phyloP scores from a whole-genome alignment of 2,888 invertebrate genomes.

The Caradrina clavipalpis region DNA sequence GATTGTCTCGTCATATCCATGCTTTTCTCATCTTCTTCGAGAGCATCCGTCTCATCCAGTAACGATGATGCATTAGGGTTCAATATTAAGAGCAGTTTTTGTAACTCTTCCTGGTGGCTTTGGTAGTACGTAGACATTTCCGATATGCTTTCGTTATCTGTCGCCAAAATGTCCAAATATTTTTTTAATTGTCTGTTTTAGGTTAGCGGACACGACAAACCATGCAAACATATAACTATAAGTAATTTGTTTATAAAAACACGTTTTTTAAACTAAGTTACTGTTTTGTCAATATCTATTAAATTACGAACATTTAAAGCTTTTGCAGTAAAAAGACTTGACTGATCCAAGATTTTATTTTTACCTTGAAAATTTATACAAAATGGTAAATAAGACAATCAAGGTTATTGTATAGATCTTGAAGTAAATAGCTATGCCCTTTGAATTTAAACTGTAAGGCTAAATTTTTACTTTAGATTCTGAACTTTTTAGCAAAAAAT shows the following conservation, averaged over 20 bases:
- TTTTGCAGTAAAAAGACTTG: slow-evolving; percentile 28
- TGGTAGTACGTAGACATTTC: slow-evolving; percentile 85
- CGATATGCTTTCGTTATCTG: slow-evolving; percentile 84
- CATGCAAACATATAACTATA: slow-evolving; percentile 87
- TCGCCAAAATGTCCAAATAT: slow-evolving; percentile 92
- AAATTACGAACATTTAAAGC: slow-evolving; percentile 67
- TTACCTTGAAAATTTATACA: slow-evolving; percentile 15
- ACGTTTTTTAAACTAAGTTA: slow-evolving; percentile 57
- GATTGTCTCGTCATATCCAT: slow-evolving; percentile 75
- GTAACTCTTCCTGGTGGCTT: slow-evolving; percentile 83
- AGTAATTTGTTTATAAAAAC: slow-evolving; percentile 74
- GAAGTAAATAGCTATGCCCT: not conserved
- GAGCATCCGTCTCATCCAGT: slow-evolving; percentile 80
- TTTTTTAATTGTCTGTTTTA: slow-evolving; percentile 88
- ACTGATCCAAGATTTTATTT: slow-evolving; percentile 15
- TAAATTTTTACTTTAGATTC: not conserved
- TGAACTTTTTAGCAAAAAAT: slow-evolving; percentile 13
- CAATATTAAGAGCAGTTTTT: slow-evolving; percentile 81
- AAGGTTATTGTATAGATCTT: slow-evolving; percentile 4
- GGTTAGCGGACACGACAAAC: slow-evolving; percentile 83
- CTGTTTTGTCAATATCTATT: slow-evolving; percentile 52
- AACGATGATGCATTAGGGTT: slow-evolving; percentile 82
- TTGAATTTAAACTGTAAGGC: slow-evolving; percentile 8
- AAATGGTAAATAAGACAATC: not conserved
- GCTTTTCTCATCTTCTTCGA: slow-evolving; percentile 84